A percentile compares a stretch with the other conserved stretches of the same genome.
phyloP scores from a whole-genome alignment of 2,797 vertebrate genomes.

The Fundulus diaphanus region DNA sequence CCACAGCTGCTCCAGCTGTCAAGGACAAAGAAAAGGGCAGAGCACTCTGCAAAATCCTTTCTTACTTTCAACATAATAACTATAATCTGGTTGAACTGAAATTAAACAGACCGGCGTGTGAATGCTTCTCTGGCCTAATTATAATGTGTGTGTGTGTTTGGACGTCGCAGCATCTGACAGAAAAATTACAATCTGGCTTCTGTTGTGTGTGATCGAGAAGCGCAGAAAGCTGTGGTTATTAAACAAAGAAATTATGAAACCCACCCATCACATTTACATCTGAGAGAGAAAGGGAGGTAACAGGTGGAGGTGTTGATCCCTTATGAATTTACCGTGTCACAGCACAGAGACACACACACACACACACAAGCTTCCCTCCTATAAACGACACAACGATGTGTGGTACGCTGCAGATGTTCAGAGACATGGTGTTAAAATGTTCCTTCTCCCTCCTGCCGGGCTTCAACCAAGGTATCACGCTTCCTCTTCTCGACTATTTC shows the following conservation, averaged over 20 bases:
- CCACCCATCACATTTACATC: slow-evolving; percentile 53
- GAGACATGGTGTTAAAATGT: slow-evolving; percentile 46
- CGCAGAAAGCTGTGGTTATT: slow-evolving; percentile 38
- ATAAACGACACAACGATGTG: slow-evolving; percentile 24
- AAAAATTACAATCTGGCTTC: slow-evolving; percentile 54
- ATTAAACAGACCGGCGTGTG: slow-evolving; percentile 60
- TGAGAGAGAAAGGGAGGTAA: slow-evolving; percentile 48
- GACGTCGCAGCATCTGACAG: slow-evolving; percentile 15
- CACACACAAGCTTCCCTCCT: slow-evolving; percentile 14
- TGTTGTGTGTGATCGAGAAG: slow-evolving; percentile 39
- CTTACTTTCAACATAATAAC: slow-evolving; percentile 71
- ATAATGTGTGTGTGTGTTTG: slow-evolving; percentile 17
- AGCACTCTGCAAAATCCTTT: slow-evolving; percentile 61
- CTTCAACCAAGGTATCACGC: slow-evolving; percentile 14
- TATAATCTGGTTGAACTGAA: slow-evolving; percentile 66
- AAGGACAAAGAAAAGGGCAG: slow-evolving; percentile 62
- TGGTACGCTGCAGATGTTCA: slow-evolving; percentile 18
- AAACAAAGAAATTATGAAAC: slow-evolving; percentile 61
- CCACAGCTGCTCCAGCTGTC: slow-evolving; percentile 29
- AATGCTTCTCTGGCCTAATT: slow-evolving; percentile 48
- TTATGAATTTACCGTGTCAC: slow-evolving; percentile 54
- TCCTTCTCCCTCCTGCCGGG: background rate
- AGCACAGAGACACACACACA: slow-evolving; percentile 18
- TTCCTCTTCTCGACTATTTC: background rate
- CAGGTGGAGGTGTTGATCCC: slow-evolving; percentile 47